Percentiles rank a stretch among this genome's conserved stretches.
phyloP scores from a whole-genome alignment of 2,113 vertebrate species.

The Elgaria multicarinata region DNA sequence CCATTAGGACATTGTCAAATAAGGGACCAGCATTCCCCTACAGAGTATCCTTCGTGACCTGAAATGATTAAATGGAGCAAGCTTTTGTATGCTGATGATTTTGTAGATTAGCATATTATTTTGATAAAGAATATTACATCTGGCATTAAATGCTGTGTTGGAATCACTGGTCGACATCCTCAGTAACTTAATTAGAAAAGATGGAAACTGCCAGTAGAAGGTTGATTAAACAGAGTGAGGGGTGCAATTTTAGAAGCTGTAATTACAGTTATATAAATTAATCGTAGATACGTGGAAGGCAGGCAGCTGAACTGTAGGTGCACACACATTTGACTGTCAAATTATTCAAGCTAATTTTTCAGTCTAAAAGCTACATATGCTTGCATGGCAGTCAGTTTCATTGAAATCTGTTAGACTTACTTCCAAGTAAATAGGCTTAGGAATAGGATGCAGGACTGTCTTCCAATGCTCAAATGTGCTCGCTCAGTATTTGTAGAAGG shows the following conservation, averaged over 20 bases:
- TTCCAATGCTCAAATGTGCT: background rate
- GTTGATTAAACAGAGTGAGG: constrained; percentile 60
- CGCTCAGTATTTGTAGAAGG: background rate
- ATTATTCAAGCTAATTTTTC: constrained; percentile 3
- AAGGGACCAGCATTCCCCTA: constrained; percentile 10
- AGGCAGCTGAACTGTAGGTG: constrained; percentile 30
- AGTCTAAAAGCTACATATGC: background rate
- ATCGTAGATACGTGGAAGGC: constrained; percentile 44
- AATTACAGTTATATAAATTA: constrained; percentile 55
- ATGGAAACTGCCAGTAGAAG: constrained; percentile 58
- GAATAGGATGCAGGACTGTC: background rate
- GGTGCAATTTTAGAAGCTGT: constrained; percentile 57
- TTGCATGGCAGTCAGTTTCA: background rate
- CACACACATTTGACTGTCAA: constrained; percentile 43
- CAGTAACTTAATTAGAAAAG: constrained; percentile 68
- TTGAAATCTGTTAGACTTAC: background rate
- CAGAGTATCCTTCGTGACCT: constrained; percentile 14
- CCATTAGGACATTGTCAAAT: background rate
- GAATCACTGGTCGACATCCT: constrained; percentile 60
- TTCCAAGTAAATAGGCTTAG: background rate
- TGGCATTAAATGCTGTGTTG: constrained; percentile 56
- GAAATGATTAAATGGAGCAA: constrained; percentile 57
- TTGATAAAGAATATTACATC: constrained; percentile 56
- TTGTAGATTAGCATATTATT: constrained; percentile 53
- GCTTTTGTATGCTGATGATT: constrained; percentile 49